Evolutionary conservation across 1,140 invertebrate species (phyloP).

Genomic region (Coptotermes formosanus): DNA sequence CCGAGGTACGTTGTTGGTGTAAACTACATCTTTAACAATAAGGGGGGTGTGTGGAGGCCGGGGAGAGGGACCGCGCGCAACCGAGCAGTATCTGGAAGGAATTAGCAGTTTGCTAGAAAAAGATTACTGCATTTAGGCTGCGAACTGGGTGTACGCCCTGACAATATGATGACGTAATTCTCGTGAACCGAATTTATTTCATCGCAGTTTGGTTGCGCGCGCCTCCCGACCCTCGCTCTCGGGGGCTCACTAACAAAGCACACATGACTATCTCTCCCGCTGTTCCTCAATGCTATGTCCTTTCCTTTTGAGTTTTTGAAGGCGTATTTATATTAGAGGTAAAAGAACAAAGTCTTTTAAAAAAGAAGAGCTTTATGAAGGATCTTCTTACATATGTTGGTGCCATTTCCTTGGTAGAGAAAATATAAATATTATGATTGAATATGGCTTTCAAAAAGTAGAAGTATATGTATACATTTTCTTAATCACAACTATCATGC

Average conservation of each 20-base stretch:
- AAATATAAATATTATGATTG: conserved; percentile 25
- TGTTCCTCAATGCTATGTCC: conserved; percentile 37
- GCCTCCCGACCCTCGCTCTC: conserved; percentile 33
- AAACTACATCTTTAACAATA: conserved; percentile 35
- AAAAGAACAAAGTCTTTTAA: conserved; percentile 14
- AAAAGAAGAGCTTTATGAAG: conserved; percentile 27
- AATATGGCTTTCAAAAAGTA: conserved; percentile 28
- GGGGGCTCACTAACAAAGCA: conserved; percentile 34
- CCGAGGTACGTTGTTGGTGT: conserved; percentile 39
- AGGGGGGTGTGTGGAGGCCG: conserved; percentile 31
- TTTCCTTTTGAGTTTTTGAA: conserved; percentile 33
- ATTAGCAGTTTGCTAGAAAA: not conserved
- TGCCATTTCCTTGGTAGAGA: conserved; percentile 33
- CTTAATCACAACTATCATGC: not conserved
- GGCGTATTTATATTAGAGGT: conserved; percentile 31
- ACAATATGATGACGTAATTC: not conserved
- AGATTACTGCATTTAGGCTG: not conserved
- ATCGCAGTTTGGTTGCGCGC: not conserved
- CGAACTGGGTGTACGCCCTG: not conserved
- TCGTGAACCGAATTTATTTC: not conserved
- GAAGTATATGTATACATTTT: conserved; percentile 16
- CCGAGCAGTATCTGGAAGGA: not conserved
- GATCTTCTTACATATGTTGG: conserved; percentile 28
- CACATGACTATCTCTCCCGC: conserved; percentile 35
- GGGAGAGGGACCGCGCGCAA: conserved; percentile 3